Evolutionary conservation across 2,113 vertebrate species (phyloP), one percentile per base, ranked within the genome.

Genomic region (Coreoperca whiteheadi): DNA sequence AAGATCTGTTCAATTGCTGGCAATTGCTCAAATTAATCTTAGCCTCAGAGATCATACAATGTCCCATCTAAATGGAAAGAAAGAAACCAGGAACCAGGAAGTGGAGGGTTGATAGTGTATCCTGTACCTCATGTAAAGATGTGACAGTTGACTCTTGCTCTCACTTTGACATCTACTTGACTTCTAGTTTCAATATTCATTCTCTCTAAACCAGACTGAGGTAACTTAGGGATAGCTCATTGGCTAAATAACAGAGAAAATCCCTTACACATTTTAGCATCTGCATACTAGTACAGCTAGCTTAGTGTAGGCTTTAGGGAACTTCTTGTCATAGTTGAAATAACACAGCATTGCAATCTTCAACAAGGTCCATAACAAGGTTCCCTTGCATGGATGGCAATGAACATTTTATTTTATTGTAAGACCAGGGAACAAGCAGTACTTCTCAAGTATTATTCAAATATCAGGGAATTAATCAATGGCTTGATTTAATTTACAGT

Each of bases 381-480:
- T 39, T 69, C 28, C 7, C 54, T 57, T 63, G 67, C 9, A 46
- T 18, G 4, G 15, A 56, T 66, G 14, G 34, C 14, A 37, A 76
- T 81, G 39, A 9, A 60, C 54, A 50, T 67, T 20, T 28, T 41
- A 83, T 86, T 43, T 65, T 21, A 74, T 37, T 48, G 30, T 48
- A 37, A 61, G 48, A 68, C 34, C n/a, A 50, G 56, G 63, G 32
- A 77, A 65, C 37, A 81, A 81, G 63, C 12, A 72, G 25, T 30
- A 30, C 59, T 21, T 74, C 63, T 39, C 43, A 32, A 59, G 23
- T 71, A 54, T 82, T 65, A 84, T 84, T 89, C 67, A 72, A 84
- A 90, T 83, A 77, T 84, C 4, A 50, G 39, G 16, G 43, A 89
- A 81, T 83, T 61, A 87, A 85, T 82, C 79, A 86, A 64, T 88